phyloP scores from a whole-genome alignment of 2,888 invertebrate species.

The Erynnis tages region DNA sequence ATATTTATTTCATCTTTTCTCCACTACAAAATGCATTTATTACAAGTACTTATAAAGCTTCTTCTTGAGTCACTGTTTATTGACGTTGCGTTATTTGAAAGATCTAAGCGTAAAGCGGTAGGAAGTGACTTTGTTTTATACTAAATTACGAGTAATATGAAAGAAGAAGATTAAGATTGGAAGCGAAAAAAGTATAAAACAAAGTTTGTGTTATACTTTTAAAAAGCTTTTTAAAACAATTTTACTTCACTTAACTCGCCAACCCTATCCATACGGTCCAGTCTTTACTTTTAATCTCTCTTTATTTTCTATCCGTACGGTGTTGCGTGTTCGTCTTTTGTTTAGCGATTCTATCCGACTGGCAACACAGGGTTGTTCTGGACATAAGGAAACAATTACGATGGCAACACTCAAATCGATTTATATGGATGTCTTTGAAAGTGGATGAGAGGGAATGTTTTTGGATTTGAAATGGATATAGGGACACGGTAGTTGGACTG shows the following conservation, averaged over 20 bases:
- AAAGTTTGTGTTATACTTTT: constrained; percentile 48
- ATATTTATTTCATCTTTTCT: too few species aligned
- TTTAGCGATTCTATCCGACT: constrained; percentile 57
- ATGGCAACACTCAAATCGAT: constrained; percentile 7
- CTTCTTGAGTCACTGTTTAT: too few species aligned
- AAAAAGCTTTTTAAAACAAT: not conserved
- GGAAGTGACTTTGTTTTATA: too few species aligned
- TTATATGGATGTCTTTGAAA: constrained; percentile 11
- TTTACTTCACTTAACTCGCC: constrained; percentile 28
- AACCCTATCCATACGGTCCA: constrained; percentile 48
- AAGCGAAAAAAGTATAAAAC: too few species aligned
- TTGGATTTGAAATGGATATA: too few species aligned
- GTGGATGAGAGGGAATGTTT: not conserved
- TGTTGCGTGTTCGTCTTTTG: constrained; percentile 71
- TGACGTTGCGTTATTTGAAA: too few species aligned
- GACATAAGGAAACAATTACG: constrained; percentile 28
- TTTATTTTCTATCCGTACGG: constrained; percentile 61
- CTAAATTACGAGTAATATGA: too few species aligned
- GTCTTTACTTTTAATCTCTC: constrained; percentile 71
- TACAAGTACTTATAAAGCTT: too few species aligned
- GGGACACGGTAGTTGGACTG: too few species aligned
- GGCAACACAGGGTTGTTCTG: constrained; percentile 26
- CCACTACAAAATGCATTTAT: too few species aligned
- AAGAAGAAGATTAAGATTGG: too few species aligned
- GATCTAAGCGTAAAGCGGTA: too few species aligned